A percentile compares a stretch with the other conserved stretches of the same genome.
These are phyloP conservation scores for Parazoanthus atlanticus DNA, from an alignment of 92 coral and sea anemone species.

Conservation along the genomic window DNA sequence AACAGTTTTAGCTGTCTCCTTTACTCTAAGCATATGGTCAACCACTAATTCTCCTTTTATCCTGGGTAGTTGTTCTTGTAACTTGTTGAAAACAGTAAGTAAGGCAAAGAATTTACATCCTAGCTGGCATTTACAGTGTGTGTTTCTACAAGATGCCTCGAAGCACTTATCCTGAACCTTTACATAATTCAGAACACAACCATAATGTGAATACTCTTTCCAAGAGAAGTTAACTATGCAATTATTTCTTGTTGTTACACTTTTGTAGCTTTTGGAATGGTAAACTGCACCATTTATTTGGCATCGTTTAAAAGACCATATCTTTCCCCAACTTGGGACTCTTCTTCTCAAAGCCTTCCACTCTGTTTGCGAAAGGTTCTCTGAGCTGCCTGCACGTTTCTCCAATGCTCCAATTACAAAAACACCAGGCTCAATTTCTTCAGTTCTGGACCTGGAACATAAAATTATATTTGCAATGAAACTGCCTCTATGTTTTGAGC, in stretches of 20 bases:
- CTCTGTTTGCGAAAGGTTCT: conserved; percentile 44
- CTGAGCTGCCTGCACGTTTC: conserved; percentile 22
- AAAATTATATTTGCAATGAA: too few species aligned
- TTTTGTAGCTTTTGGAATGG: conserved; percentile 26
- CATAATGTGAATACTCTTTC: conserved; percentile 25
- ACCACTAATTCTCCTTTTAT: conserved; percentile 40
- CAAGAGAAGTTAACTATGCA: conserved; percentile 37
- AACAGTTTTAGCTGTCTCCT: conserved; percentile 38
- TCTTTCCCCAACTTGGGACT: conserved; percentile 47
- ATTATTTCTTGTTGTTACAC: conserved; percentile 50
- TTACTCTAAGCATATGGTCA: conserved; percentile 32
- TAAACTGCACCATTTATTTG: conserved; percentile 44
- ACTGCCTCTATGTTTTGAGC: too few species aligned
- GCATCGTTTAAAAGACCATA: conserved; percentile 50
- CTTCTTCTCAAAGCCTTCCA: conserved; percentile 35
- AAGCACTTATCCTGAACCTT: conserved; percentile 3
- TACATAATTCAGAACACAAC: conserved; percentile 22
- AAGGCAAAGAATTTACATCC: background rate
- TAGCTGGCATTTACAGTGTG: background rate
- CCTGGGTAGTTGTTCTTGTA: conserved; percentile 28
- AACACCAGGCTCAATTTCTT: conserved; percentile 38
- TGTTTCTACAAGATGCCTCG: background rate
- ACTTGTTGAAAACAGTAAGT: background rate
- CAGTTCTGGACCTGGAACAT: conserved; percentile 55
- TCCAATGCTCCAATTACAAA: conserved; percentile 49